Percentiles rank a stretch among this genome's conserved stretches.
Conservation (phyloP, 1,140 invertebrate genomes). For the Drosophila melanogaster region DNA sequence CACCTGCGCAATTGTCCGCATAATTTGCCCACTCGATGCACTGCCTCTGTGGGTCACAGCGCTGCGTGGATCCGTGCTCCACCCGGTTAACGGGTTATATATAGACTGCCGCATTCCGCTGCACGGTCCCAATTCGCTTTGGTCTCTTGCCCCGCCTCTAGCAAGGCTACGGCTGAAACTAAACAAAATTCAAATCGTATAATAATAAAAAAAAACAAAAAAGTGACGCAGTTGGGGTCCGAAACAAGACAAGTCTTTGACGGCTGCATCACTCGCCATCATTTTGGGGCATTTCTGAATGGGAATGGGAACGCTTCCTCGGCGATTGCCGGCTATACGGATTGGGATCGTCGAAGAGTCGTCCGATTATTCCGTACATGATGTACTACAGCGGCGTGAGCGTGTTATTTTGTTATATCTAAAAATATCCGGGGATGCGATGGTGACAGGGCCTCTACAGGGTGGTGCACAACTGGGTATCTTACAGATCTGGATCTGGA, state of each 20-base stretch:
- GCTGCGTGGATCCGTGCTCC: conserved; percentile 35
- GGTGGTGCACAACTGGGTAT: conserved; percentile 28
- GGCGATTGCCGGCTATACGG: conserved; percentile 30
- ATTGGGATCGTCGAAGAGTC: conserved; percentile 27
- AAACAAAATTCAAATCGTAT: too few relatives aligned
- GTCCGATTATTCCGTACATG: conserved; percentile 35
- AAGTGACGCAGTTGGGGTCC: conserved; percentile 52
- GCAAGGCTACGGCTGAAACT: conserved; percentile 68
- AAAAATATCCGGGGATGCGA: conserved; percentile 57
- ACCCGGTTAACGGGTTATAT: conserved; percentile 60
- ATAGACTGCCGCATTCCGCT: conserved; percentile 57
- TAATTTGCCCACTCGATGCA: conserved; percentile 53
- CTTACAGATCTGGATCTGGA: conserved; percentile 7
- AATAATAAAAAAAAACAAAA: conserved; percentile 1
- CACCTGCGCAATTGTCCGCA: conserved; percentile 73
- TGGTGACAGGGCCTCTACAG: conserved; percentile 55
- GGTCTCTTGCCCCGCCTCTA: conserved; percentile 25
- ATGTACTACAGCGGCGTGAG: conserved; percentile 60
- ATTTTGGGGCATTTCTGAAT: conserved; percentile 66
- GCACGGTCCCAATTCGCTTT: conserved; percentile 67
- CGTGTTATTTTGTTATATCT: conserved; percentile 68
- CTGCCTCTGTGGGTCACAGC: conserved; percentile 4
- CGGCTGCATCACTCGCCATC: conserved; percentile 58
- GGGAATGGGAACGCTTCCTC: conserved; percentile 55
- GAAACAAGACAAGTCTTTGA: conserved; percentile 59